Evolutionary conservation across 2,888 invertebrate species (phyloP), one percentile per base, ranked within the genome.

Genomic region (Lycophotia porphyrea): DNA sequence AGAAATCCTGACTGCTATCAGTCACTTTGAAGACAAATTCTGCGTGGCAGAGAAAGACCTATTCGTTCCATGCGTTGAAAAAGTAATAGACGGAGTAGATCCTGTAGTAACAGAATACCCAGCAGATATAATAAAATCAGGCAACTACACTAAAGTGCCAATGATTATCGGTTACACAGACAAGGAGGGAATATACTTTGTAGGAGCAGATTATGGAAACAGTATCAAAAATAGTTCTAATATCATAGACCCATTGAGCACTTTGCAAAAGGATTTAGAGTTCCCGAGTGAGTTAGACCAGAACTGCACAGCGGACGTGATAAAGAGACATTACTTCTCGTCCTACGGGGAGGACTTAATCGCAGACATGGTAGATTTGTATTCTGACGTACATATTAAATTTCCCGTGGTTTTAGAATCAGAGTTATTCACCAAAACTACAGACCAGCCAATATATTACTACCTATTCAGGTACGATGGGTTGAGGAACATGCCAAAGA

Each of bases 81-180:
- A 93, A 36, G 71, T 87, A 1, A 91, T 96, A 47, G 87, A 95
- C 2, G 96, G 95, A 1, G 89, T 95, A 0, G 94, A 95, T 31
- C 88, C 95, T 0, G 87, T 96, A 0, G 72, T 96, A 3, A 94
- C 94, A 0, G 88, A 93, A 52, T 92, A 94, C 85, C 95, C 96
- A 0, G 87, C 91, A 2, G 91, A 93, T 15, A 88, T 95, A 11
- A 93, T 96, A 27, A 86, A 82, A 61, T 90, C 94, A 0, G 94
- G 95, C 0, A 94, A 96, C 76, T 96, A 95, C 71, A 93, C 93
- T 0, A 95, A 95, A 88, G 90, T 96, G 11, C 96, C 96, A 0
- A 94, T 96, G 94, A 95, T 96, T 49, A 94, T 96, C 31, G 96
- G 96, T 0, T 93, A 92, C 71, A 96, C 95, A 27, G 93, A 95